Evolutionary conservation across 2,797 vertebrate genomes (phyloP), one percentile per base, ranked within the genome.

Genomic region (Tiaroga cobitis): DNA sequence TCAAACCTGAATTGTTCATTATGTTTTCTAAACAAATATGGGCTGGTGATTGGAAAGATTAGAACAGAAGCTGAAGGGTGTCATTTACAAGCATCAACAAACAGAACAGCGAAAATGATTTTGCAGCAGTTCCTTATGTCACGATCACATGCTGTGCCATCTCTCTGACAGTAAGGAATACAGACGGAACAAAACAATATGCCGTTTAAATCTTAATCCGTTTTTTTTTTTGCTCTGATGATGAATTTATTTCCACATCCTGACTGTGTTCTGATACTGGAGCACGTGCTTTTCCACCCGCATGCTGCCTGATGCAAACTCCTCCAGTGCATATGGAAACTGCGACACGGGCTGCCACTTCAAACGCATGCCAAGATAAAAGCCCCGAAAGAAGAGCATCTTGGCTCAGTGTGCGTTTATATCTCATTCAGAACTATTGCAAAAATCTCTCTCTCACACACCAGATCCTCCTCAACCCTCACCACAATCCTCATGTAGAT

Each of bases 281-380:
- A 56, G 61, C 63, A 69, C 0, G 6, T 69, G 63, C 49, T 75
- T 86, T 65, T 85, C 34, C 67, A 56, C n/a, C 73, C 70, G 74
- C 34, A 26, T 46, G 26, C 6, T 4, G 61, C 72, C 29, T 59
- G 54, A 46, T 39, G 39, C 70, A 34, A 82, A 39, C 80, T 86
- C 80, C 43, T 67, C 41, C 39, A 6, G 43, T 54, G 56, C 43
- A 69, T 59, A 65, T 86, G 85, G 80, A 86, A 69, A 77, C 7
- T 56, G 51, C 13, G 8, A 59, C 65, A 81, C 80, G 19, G 4
- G 41, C 67, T 43, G 54, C 73, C 39, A 82, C 85, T 86, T 86
- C 85, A 82, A 72, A 86, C 32, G 8, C 37, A 19, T 6, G 21
- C 51, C 0, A 54, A 86, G 85, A 86, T 86, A 49, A 86, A 86